Base-by-base conservation (phyloP, 30 jellyfish, hydroid and myxozoan genomes). In the Nemopilema nomurai region DNA sequence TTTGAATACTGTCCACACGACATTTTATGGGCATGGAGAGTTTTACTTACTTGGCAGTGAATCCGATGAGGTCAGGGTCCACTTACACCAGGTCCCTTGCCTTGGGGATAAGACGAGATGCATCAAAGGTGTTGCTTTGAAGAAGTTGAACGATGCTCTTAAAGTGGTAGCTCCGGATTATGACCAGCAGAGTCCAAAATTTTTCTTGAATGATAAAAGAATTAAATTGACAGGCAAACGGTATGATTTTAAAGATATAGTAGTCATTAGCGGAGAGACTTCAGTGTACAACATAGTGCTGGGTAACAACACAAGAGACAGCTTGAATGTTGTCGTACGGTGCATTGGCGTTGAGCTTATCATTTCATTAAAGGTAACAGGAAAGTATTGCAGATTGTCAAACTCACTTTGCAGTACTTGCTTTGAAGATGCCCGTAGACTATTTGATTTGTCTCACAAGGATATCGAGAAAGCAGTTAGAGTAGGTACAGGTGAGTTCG, bases 21-120 rank as follows among this genome's bases (percentile, higher is more conserved):
- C 95, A 22, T 86, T 86, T 50, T 86, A 67, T 67, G 95, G 95
- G 3, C 89, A 76, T 52, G 95, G 95, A 20, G 95, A 86, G 28
- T 86, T 76, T 57, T 64, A 74, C 65, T 24, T 86, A 78, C 74
- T 86, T 21, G 89, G 89, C 0, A 64, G 28, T 18, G 28, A 72
- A 0, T 18, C 81, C 18, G 28, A 8, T 8, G 76, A 53, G 52
- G 31, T 30, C 41, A 51, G 75, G 16, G 20, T 86, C 18, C 95
- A 86, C 33, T 51, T 86, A 51, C 86, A 67, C 52, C 95, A 86
- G 53, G 89, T 76, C 4, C 82, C 95, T 6, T 76, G 95, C 62
- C 41, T 52, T 32, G 84, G 67, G 28, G 95, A 86, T 50, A 84
- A 22, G 66, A 23, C 89, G 0, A 76, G 95, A 24, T 86, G 89